These are phyloP conservation scores for Linurgus olivaceus DNA, from an alignment of 2,797 vertebrate species.

Conservation along the genomic window DNA sequence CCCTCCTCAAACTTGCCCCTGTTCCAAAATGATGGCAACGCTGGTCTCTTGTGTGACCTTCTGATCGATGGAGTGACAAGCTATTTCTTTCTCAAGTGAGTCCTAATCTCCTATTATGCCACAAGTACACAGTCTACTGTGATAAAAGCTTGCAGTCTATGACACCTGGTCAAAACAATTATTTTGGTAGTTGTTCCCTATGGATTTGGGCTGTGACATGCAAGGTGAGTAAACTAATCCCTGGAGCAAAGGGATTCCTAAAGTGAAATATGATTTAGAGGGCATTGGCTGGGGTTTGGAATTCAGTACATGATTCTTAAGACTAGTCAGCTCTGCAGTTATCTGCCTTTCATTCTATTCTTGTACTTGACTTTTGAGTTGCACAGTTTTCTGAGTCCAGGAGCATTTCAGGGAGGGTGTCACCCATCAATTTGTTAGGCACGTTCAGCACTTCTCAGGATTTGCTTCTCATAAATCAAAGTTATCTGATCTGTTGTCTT, in stretches of 20 bases:
- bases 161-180: conserved; percentile 65
- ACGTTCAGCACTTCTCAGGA: neutral
- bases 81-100: conserved; percentile 64
- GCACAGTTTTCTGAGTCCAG: neutral
- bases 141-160: conserved; percentile 51
- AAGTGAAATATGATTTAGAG: conserved; percentile 44
- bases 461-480: conserved; percentile 20
- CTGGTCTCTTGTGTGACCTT: neutral
- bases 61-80: conserved; percentile 62
- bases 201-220: neutral
- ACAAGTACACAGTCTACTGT: conserved; percentile 37
- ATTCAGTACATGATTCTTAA: neutral
- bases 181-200: conserved; percentile 45
- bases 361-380: neutral
- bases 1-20: neutral
- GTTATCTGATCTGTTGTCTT: conserved; percentile 22
- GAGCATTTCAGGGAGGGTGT: neutral
- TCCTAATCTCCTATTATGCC: conserved; percentile 61
- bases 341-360: neutral
- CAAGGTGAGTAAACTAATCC: conserved; percentile 31
- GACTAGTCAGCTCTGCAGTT: neutral
- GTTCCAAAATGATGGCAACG: neutral
- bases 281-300: neutral
- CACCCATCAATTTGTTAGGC: neutral
- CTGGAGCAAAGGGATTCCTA: conserved; percentile 34